Conservation (phyloP, 1,140 invertebrate genomes). For the Zaprionus tsacasi region DNA sequence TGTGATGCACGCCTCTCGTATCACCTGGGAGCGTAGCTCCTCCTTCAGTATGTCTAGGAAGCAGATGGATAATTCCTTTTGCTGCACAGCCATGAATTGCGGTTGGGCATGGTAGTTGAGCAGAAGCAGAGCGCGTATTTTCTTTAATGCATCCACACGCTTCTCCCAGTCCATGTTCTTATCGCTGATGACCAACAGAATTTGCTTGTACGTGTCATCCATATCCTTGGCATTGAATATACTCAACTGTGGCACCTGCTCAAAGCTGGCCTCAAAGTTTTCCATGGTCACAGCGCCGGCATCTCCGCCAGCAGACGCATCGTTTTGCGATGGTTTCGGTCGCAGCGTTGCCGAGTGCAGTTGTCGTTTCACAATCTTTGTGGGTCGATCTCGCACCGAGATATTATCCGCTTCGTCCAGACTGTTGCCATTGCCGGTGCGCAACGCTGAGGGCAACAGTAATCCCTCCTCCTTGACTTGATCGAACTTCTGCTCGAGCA, state of each 20-base stretch:
- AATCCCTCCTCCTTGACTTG: constrained; percentile 92
- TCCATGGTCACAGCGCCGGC: constrained; percentile 96
- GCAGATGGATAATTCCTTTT: constrained; percentile 92
- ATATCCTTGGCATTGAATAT: constrained; percentile 94
- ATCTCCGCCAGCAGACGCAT: constrained; percentile 73
- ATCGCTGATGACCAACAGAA: constrained; percentile 91
- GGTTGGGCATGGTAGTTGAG: constrained; percentile 91
- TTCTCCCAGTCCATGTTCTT: constrained; percentile 96
- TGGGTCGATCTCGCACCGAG: constrained; percentile 62
- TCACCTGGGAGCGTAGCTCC: constrained; percentile 93
- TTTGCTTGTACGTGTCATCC: constrained; percentile 91
- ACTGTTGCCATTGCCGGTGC: constrained; percentile 59
- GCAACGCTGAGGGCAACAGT: constrained; percentile 89
- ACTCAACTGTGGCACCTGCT: constrained; percentile 91
- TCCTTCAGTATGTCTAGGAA: constrained; percentile 92
- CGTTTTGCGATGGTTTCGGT: constrained; percentile 46
- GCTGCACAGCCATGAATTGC: constrained; percentile 90
- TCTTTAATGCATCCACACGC: constrained; percentile 94
- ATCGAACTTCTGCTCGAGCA: constrained; percentile 93
- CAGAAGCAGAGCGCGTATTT: constrained; percentile 92
- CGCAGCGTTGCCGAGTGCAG: constrained; percentile 59
- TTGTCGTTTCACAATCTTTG: constrained; percentile 75
- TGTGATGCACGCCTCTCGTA: constrained; percentile 96
- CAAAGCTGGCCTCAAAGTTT: constrained; percentile 93
- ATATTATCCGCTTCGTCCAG: constrained; percentile 78